A percentile compares a stretch with the other conserved stretches of the same genome.
Evolutionary conservation across 2,797 vertebrate species (phyloP).

Genomic region (Tragopan temminckii): DNA sequence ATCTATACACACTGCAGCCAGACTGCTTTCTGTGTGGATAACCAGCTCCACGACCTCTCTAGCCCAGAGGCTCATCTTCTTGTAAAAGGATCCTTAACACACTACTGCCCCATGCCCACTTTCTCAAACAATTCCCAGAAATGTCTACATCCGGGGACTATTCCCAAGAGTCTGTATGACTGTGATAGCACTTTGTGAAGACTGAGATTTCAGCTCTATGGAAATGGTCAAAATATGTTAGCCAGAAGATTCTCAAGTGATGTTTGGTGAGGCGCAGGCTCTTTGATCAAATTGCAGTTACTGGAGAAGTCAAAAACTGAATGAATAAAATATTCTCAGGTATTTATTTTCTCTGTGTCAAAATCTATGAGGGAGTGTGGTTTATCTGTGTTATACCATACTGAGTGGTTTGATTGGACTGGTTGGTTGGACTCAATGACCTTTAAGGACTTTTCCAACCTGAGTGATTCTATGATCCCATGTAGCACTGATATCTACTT

Average conservation of each 20-base stretch:
- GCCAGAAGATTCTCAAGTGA: neutral
- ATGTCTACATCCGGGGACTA: neutral
- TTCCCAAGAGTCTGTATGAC: neutral
- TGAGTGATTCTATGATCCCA: too few species aligned
- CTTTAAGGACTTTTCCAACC: too few species aligned
- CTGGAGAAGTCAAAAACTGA: neutral
- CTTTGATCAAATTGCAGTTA: neutral
- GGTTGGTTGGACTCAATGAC: too few species aligned
- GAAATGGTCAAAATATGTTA: neutral
- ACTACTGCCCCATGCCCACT: too few species aligned
- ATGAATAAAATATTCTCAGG: neutral
- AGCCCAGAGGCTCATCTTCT: neutral
- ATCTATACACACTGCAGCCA: neutral
- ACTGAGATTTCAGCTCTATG: neutral
- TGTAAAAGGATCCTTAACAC: neutral
- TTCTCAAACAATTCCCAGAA: neutral
- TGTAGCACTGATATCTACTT: rapidly evolving
- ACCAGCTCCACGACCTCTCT: neutral
- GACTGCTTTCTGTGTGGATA: neutral
- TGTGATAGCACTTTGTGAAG: neutral
- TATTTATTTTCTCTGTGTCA: neutral
- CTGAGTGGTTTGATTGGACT: too few species aligned
- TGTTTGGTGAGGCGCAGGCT: neutral
- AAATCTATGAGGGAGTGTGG: neutral
- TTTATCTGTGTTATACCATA: rapidly evolving